phyloP scores from a whole-genome alignment of 1,140 invertebrate species.

The Hyposmocoma kahamanoa region DNA sequence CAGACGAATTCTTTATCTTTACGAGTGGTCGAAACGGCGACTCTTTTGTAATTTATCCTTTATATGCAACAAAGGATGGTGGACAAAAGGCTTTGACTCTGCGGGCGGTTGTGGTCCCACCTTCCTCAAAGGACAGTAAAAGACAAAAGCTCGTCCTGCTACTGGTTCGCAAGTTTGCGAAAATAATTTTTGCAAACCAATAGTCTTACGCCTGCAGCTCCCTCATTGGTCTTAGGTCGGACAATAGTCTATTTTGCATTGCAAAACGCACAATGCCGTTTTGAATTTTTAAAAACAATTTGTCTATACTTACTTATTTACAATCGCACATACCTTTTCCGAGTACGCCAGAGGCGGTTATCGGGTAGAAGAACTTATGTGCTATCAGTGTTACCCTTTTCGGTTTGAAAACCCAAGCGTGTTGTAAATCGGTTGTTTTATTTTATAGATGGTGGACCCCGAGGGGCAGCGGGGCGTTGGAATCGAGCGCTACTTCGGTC shows the following conservation, averaged over 20 bases:
- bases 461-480: slow-evolving; percentile 30
- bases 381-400: slow-evolving; percentile 53
- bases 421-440: slow-evolving; percentile 69
- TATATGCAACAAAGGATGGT: slow-evolving; percentile 49
- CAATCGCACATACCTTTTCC: slow-evolving; percentile 27
- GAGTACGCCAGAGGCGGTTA: slow-evolving; percentile 16
- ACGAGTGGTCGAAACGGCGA: slow-evolving; percentile 45
- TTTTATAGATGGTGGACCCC: slow-evolving; percentile 65
- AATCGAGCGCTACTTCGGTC: slow-evolving; percentile 25
- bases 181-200: slow-evolving; percentile 71
- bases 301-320: slow-evolving; percentile 28
- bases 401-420: slow-evolving; percentile 45
- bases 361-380: slow-evolving; percentile 32
- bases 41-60: slow-evolving; percentile 63
- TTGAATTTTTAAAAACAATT: slow-evolving; percentile 30
- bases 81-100: slow-evolving; percentile 43
- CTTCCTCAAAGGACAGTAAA: slow-evolving; percentile 38
- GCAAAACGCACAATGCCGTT: slow-evolving; percentile 9
- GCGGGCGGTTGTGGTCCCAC: slow-evolving; percentile 33
- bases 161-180: slow-evolving; percentile 49
- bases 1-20: slow-evolving; percentile 58
- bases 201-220: slow-evolving; percentile 35
- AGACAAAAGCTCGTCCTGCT: slow-evolving; percentile 39
- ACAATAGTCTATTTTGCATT: slow-evolving; percentile 53
- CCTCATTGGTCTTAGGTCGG: slow-evolving; percentile 42